Conservation (phyloP, 2,797 vertebrate species). For the Muscicapa comitata region DNA sequence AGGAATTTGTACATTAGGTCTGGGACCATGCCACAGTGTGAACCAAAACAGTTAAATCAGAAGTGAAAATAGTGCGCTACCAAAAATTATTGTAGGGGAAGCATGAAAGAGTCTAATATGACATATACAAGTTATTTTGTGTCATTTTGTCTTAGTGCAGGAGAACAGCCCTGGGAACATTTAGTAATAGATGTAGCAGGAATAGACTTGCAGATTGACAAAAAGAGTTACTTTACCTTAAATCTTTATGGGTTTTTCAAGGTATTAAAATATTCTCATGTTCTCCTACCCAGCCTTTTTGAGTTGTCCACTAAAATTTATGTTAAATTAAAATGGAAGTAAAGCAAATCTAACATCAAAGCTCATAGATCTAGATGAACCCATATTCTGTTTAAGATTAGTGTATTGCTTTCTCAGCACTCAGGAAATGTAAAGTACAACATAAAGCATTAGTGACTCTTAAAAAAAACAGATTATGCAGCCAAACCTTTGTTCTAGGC, state of each 20-base stretch:
- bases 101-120: not conserved
- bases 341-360: not conserved
- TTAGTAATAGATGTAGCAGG: not conserved
- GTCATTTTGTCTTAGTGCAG: not conserved
- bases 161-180: not conserved
- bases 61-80: not conserved
- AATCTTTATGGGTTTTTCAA: not conserved
- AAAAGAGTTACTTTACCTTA: not conserved
- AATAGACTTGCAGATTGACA: not conserved
- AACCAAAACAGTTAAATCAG: not conserved
- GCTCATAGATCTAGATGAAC: not conserved
- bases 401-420: not conserved
- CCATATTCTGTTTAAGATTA: not conserved
- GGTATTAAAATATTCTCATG: not conserved
- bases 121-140: not conserved
- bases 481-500: not conserved
- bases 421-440: not conserved
- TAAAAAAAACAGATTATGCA: not conserved
- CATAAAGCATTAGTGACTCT: not conserved
- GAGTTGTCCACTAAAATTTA: not conserved
- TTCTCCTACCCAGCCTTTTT: not conserved
- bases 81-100: not conserved
- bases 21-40: not conserved
- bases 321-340: constrained; percentile 13
- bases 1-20: not conserved